Evolutionary conservation across 2,888 invertebrate genomes (phyloP).

Genomic region (Labia minor): DNA sequence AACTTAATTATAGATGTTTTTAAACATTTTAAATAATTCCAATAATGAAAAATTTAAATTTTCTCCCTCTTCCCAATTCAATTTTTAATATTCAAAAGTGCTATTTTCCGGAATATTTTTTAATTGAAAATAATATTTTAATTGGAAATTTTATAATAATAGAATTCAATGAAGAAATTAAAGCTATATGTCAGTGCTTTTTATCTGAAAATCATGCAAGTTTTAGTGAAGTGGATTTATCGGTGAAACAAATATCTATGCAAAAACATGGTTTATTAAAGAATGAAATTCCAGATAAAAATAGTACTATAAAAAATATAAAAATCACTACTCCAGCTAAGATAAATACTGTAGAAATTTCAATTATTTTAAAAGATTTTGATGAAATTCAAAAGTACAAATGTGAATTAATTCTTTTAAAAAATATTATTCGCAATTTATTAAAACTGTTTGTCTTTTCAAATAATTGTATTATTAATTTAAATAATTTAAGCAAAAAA

Average conservation of each 20-base stretch:
- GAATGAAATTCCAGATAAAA: background rate
- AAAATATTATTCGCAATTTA: conserved; percentile 27
- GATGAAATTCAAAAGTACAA: conserved; percentile 25
- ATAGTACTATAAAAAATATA: background rate
- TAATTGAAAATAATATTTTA: background rate
- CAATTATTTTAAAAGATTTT: conserved; percentile 26
- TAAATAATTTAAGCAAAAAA: conserved; percentile 25
- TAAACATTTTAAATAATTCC: too few species aligned
- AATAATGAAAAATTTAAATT: background rate
- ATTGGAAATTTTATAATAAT: background rate
- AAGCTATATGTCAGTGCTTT: background rate
- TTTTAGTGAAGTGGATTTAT: background rate
- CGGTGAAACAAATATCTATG: background rate
- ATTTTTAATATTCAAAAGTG: background rate
- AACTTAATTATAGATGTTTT: too few species aligned
- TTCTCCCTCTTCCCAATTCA: background rate
- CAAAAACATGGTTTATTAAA: background rate
- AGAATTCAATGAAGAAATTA: background rate
- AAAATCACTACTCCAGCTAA: conserved; percentile 19
- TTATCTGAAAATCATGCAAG: background rate
- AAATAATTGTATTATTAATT: conserved; percentile 27
- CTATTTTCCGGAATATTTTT: background rate
- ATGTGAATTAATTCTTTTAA: conserved; percentile 19
- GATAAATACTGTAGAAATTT: conserved; percentile 26
- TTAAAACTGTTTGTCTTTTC: conserved; percentile 29